phyloP scores from a whole-genome alignment of 1,140 invertebrate genomes.

The Papilio dardanus region DNA sequence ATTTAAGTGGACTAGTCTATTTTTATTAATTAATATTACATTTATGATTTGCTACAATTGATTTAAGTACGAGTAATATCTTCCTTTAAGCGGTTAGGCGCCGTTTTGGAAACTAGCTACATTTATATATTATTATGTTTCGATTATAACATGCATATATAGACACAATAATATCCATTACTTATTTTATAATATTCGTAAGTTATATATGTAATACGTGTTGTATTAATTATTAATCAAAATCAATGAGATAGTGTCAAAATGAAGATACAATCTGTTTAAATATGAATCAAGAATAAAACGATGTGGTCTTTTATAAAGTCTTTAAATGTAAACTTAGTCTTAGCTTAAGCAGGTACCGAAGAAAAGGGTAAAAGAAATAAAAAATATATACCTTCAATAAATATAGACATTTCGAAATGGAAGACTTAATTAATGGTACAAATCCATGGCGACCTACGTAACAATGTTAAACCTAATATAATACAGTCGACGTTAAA shows the following conservation, averaged over 20 bases:
- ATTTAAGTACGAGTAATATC: not conserved
- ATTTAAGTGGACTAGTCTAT: conserved; percentile 43
- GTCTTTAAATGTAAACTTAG: conserved; percentile 51
- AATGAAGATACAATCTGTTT: conserved; percentile 13
- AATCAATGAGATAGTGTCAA: not conserved
- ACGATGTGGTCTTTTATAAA: not conserved
- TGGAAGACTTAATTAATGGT: conserved; percentile 78
- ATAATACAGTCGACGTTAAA: conserved; percentile 61
- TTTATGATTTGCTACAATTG: conserved; percentile 31
- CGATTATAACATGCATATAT: conserved; percentile 25
- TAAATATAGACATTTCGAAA: conserved; percentile 69
- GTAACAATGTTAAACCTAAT: conserved; percentile 64
- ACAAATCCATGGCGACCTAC: conserved; percentile 74
- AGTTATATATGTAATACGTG: not conserved
- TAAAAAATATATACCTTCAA: conserved; percentile 49
- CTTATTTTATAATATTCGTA: not conserved
- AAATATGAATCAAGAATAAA: conserved; percentile 18
- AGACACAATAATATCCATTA: conserved; percentile 7
- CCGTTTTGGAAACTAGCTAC: conserved; percentile 35
- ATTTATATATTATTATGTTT: conserved; percentile 7
- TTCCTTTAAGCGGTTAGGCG: conserved; percentile 32
- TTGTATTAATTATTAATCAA: not conserved
- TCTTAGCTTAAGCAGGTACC: conserved; percentile 71
- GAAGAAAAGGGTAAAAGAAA: conserved; percentile 61
- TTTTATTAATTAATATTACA: conserved; percentile 35